Conservation (phyloP, 2,888 invertebrate species). For the Salpingus planirostris region DNA sequence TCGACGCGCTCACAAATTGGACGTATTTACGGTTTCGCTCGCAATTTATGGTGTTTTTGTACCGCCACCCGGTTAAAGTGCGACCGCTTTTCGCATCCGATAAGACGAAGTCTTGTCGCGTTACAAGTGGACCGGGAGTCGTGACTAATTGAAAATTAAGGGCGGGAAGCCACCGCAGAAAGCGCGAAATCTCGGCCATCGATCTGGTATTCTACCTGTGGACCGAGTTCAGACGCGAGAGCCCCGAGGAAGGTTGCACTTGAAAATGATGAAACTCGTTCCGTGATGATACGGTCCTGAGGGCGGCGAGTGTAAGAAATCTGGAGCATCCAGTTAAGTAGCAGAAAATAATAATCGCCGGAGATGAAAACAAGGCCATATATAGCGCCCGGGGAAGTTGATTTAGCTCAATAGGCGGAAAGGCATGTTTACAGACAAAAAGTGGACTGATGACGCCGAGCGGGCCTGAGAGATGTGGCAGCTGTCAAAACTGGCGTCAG, state of each 20-base stretch:
- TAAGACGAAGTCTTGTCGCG: constrained; percentile 3
- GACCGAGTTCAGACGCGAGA: too few relatives aligned
- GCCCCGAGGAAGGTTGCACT: too few relatives aligned
- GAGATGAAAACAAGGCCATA: constrained; percentile 4
- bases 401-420: constrained; percentile 12
- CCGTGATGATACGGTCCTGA: too few relatives aligned
- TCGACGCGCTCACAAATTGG: constrained; percentile 14
- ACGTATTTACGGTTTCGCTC: constrained; percentile 25
- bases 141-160: constrained; percentile 8
- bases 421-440: constrained; percentile 18
- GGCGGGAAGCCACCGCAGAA: too few relatives aligned
- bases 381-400: constrained; percentile 6
- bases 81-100: constrained; percentile 9
- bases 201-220: too few relatives aligned
- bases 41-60: constrained; percentile 30
- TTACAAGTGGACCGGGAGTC: constrained; percentile 6
- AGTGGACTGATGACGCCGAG: constrained; percentile 16
- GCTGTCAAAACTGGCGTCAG: constrained; percentile 33
- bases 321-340: constrained; percentile 1
- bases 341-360: constrained; percentile 3
- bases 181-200: too few relatives aligned
- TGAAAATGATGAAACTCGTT: too few relatives aligned
- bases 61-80: constrained; percentile 11
- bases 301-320: not conserved
- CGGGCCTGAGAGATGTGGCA: constrained; percentile 24